Evolutionary conservation across 2,113 vertebrate species (phyloP).

Genomic region (Oenanthe melanoleuca): DNA sequence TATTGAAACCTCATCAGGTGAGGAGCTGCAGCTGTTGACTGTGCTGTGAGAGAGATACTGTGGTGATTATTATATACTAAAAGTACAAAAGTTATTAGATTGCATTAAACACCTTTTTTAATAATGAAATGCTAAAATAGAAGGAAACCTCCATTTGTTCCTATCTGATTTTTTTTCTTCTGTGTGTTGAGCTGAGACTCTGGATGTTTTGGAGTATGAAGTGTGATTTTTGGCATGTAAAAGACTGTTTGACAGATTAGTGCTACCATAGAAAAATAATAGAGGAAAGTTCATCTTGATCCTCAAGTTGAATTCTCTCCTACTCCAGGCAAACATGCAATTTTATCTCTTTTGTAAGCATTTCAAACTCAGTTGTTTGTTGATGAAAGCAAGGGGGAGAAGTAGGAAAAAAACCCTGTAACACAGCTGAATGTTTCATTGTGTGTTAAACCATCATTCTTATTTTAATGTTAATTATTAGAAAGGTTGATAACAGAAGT

Average conservation of each 20-base stretch:
- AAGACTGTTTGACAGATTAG: not conserved
- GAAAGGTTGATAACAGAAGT: not conserved
- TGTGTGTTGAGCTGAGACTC: not conserved
- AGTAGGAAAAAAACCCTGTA: not conserved
- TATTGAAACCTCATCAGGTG: not conserved
- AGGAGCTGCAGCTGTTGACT: not conserved
- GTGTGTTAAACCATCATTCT: not conserved
- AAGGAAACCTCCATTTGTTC: not conserved
- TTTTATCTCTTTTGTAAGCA: not conserved
- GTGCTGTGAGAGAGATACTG: not conserved
- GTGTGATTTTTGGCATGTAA: not conserved
- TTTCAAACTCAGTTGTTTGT: not conserved
- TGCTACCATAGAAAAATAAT: not conserved
- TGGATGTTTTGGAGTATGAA: not conserved
- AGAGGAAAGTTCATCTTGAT: not conserved
- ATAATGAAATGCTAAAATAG: not conserved
- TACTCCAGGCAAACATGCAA: not conserved
- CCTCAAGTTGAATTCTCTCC: not conserved
- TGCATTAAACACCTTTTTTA: not conserved
- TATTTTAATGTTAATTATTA: constrained; percentile 11
- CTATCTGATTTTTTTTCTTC: not conserved
- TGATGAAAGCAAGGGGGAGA: not conserved
- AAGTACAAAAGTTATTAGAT: not conserved
- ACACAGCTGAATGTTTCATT: not conserved
- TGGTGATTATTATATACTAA: not conserved